Conservation (phyloP, 2,888 invertebrate genomes). For the Hydrotaea cyrtoneurina region DNA sequence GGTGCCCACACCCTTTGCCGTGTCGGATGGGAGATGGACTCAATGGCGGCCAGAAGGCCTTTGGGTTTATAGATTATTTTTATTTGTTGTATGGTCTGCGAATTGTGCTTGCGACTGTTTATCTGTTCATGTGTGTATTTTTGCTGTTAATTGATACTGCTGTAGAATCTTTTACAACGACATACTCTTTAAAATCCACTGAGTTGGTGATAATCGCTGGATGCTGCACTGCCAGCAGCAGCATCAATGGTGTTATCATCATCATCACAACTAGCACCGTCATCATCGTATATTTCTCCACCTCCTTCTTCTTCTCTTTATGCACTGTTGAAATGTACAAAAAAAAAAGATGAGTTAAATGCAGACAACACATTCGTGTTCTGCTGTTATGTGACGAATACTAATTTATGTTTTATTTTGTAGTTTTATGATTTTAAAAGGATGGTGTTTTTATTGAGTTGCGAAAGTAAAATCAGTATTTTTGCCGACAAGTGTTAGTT, state of each 20-base stretch:
- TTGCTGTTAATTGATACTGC: constrained; percentile 37
- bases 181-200: not conserved
- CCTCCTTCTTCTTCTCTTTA: not conserved
- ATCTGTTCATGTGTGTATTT: not conserved
- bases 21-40: not conserved
- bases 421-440: constrained; percentile 40
- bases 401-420: constrained; percentile 53
- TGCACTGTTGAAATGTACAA: not conserved
- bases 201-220: constrained; percentile 1
- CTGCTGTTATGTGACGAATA: constrained; percentile 60
- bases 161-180: not conserved
- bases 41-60: not conserved
- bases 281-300: not conserved
- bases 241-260: not conserved
- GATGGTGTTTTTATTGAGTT: constrained; percentile 31
- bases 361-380: not conserved
- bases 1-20: constrained; percentile 9
- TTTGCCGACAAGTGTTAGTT: constrained; percentile 46
- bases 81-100: constrained; percentile 3
- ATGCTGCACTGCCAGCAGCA: not conserved
- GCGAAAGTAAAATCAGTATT: not conserved
- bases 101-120: not conserved
- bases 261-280: not conserved
- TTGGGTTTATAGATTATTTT: constrained; percentile 15
- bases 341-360: not conserved